These are phyloP conservation scores for Nipponacmea schrenckii DNA, from an alignment of 2,888 invertebrate species.

Conservation along the genomic window DNA sequence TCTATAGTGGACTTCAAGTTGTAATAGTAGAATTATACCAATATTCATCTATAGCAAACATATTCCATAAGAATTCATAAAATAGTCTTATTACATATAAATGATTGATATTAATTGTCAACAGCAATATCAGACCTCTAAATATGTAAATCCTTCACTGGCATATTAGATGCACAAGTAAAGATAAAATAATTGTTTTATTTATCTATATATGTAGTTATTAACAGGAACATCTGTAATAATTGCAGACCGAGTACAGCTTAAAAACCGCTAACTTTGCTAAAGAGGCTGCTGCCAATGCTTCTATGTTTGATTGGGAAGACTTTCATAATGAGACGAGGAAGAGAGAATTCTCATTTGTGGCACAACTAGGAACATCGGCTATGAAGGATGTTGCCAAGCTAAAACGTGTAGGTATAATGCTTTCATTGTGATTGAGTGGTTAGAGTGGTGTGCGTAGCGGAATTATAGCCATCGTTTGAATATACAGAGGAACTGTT, in stretches of 20 bases:
- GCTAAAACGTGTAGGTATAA: constrained; percentile 37
- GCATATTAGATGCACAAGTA: too few relatives aligned
- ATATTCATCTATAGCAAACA: not conserved
- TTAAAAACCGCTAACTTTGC: constrained; percentile 71
- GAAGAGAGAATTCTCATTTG: constrained; percentile 79
- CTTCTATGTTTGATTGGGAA: constrained; percentile 80
- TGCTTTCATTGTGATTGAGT: not conserved
- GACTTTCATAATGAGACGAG: constrained; percentile 77
- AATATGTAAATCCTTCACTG: too few relatives aligned
- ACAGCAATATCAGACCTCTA: too few relatives aligned
- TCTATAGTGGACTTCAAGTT: not conserved
- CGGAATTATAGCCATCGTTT: too few relatives aligned
- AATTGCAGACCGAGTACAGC: constrained; percentile 43
- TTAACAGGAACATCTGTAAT: too few relatives aligned
- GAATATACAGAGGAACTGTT: too few relatives aligned
- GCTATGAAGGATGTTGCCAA: constrained; percentile 71
- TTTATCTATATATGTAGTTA: too few relatives aligned
- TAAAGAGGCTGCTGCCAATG: constrained; percentile 80
- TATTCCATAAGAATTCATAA: too few relatives aligned
- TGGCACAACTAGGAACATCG: constrained; percentile 78
- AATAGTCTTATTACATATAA: too few relatives aligned
- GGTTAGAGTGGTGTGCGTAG: not conserved
- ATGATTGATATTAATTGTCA: too few relatives aligned
- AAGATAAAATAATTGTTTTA: too few relatives aligned
- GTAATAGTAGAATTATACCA: not conserved